These are phyloP conservation scores for Tortricodes alternella DNA, from an alignment of 2,888 invertebrate genomes.

Conservation along the genomic window DNA sequence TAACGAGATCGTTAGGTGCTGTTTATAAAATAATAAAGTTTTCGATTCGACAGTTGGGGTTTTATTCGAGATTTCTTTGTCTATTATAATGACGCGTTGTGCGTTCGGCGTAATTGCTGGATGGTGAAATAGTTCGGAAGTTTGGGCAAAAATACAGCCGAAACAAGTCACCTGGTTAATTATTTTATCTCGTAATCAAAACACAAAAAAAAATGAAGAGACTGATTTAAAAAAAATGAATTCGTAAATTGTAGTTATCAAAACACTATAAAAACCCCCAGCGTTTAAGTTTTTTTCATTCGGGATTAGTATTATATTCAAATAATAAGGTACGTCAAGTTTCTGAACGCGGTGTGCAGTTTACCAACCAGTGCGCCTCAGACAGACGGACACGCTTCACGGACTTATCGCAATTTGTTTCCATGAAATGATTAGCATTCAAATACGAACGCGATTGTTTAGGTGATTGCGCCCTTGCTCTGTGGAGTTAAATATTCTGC, in stretches of 20 bases:
- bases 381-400: slow-evolving; percentile 29
- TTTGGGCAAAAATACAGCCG: not conserved
- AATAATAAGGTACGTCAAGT: no score
- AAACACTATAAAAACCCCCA: no score
- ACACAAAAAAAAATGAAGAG: no score
- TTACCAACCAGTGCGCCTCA: slow-evolving; percentile 15
- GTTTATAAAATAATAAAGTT: slow-evolving; percentile 30
- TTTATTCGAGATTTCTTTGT: slow-evolving; percentile 36
- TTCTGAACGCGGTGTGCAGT: not conserved
- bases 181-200: no score
- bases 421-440: slow-evolving; percentile 32
- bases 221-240: no score
- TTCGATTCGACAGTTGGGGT: slow-evolving; percentile 16
- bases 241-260: no score
- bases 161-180: not conserved
- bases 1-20: slow-evolving; percentile 55
- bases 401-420: slow-evolving; percentile 11
- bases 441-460: slow-evolving; percentile 25
- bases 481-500: not conserved
- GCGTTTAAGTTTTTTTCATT: not conserved
- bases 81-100: slow-evolving; percentile 20
- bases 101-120: not conserved
- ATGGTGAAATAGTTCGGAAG: not conserved
- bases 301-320: not conserved
- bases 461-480: slow-evolving; percentile 18